Evolutionary conservation across 2,113 vertebrate genomes (phyloP), one percentile per base, ranked within the genome.

Genomic region (Malurus melanocephalus): DNA sequence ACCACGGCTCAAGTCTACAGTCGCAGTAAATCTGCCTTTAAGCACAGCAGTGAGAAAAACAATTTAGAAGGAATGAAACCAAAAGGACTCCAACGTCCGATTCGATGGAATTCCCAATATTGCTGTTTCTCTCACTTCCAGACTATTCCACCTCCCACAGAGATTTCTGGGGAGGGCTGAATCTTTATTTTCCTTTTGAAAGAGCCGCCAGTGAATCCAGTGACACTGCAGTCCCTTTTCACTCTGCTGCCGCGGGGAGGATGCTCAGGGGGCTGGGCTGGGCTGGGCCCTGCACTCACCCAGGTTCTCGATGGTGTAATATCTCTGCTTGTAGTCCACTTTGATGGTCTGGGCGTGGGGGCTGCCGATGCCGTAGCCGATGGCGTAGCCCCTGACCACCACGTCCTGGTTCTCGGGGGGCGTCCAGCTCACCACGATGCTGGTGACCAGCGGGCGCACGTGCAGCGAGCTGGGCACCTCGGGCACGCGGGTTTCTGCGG

Each of bases 371-470:
- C 99, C 99, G 2, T 99, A 99, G 35, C 98, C 98, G 22, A 99
- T 99, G 11, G 97, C 97, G 28, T 99, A 99, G 23, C 99, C 99
- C 35, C 99, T 97, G 72, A 99, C 99, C 94, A 99, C 98, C 4
- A 99, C 98, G 95, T 99, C 98, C 97, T 99, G 99, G 96, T 99
- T 99, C 95, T 99, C 99, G 0, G 99, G 99, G 0, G 99, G 99
- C 5, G 99, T 99, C 99, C 99, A 99, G 96, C 99, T 99, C 27
- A 99, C 99, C 30, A 99, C 99, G 4, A 99, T 99, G 78, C 98
- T 99, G 90, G 98, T 99, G 78, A 99, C 98, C 35, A 99, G 97
- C 0, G 99, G 98, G 2, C 99, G 98, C 46, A 99, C 99, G 0
- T 99, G 99, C 35, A 99, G 98, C 8, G 99, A 99, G 77, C 99